Conservation (phyloP, 1,140 invertebrate genomes). For the Brachionus sp. region DNA sequence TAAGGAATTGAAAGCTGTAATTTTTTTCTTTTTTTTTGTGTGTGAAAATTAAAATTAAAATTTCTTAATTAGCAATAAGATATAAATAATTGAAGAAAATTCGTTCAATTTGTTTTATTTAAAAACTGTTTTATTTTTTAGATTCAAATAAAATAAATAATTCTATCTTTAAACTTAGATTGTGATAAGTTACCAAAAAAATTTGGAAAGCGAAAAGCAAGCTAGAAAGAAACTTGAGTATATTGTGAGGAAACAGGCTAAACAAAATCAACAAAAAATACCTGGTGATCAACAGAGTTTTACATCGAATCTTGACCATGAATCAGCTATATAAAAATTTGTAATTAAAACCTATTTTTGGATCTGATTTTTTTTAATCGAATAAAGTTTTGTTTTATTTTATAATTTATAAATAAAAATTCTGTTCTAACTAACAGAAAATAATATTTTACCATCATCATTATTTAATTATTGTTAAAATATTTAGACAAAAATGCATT, state of each 20-base stretch:
- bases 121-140: no score
- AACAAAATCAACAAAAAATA: slow-evolving; percentile 5
- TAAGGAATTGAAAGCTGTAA: slow-evolving; percentile 34
- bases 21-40: neutral
- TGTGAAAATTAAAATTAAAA: no score
- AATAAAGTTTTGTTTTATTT: slow-evolving; percentile 25
- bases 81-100: no score
- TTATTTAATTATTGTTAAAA: neutral
- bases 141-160: neutral
- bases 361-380: slow-evolving; percentile 2
- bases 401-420: neutral
- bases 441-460: neutral
- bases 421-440: neutral
- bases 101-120: no score
- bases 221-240: neutral
- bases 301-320: neutral
- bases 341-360: neutral
- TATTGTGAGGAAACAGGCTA: neutral
- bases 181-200: neutral
- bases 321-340: slow-evolving; percentile 24
- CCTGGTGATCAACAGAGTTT: neutral
- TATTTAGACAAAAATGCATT: neutral
- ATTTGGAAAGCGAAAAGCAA: slow-evolving; percentile 38
- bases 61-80: no score
- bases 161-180: neutral